Evolutionary conservation across 2,888 invertebrate species (phyloP), one percentile per base, ranked within the genome.

Genomic region (Ischnura elegans): DNA sequence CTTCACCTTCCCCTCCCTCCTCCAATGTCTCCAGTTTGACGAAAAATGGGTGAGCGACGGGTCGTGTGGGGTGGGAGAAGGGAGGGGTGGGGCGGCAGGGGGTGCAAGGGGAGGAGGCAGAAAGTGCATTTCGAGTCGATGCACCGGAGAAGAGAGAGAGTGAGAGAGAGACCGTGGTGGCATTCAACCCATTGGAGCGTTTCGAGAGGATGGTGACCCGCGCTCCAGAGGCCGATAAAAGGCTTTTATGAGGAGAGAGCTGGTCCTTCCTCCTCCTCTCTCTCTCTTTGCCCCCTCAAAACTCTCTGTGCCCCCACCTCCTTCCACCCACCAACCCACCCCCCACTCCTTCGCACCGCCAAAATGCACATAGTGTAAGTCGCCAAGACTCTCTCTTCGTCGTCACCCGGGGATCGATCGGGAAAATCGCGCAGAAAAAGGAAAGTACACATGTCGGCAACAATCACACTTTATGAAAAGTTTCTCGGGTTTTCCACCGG

Each of bases 151-250:
- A 51, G 16, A n/a, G n/a, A n/a, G n/a, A n/a, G 13, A 10, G 0
- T 19, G 51, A 13, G 8, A 19, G 16, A 19, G 61, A 25, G n/a
- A n/a, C 61, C 8, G 76, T 36, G 36, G 76, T 76, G 76, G 76
- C 90, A 90, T 43, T 90, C 90, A 90, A 66, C 90, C 61, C 90
- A 90, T 90, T 55, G 61, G 61, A 90, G 61, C 90, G 90, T 90
- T 90, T 90, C 90, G 42, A 66, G 61, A 90, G 90, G 90, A 90
- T 90, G 90, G 90, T 90, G 90, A 90, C 90, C 90, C 61, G 61
- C 61, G 8, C 90, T 13, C 47, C 19, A 61, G 76, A 76, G 61
- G 90, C 61, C 61, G 61, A 90, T 61, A 43, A 90, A 90, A 61
- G 61, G n/a, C 90, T 86, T 90, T 61, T 90, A 61, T 61, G 61